phyloP scores from a whole-genome alignment of 2,113 vertebrate genomes.

The Amia ocellicauda region DNA sequence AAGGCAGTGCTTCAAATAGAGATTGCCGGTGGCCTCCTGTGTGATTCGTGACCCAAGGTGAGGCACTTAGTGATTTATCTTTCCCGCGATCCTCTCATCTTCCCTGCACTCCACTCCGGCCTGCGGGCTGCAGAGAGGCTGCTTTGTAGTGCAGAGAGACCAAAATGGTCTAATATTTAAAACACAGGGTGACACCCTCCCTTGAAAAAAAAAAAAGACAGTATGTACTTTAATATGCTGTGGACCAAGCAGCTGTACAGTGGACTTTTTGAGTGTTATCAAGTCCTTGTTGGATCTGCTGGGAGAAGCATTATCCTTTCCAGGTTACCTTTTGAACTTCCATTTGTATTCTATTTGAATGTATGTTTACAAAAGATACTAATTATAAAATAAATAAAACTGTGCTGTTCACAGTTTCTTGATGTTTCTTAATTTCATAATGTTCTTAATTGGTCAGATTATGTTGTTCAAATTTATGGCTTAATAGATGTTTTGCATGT shows the following conservation, averaged over 20 bases:
- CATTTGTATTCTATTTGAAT: too few relatives aligned
- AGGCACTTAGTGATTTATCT: slow-evolving; percentile 76
- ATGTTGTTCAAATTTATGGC: too few relatives aligned
- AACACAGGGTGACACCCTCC: slow-evolving; percentile 40
- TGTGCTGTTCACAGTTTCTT: background rate
- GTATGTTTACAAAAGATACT: too few relatives aligned
- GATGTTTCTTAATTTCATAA: background rate
- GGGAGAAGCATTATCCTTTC: too few relatives aligned
- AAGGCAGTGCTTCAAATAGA: slow-evolving; percentile 73
- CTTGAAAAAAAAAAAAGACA: too few relatives aligned
- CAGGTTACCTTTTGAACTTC: too few relatives aligned
- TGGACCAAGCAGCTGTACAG: too few relatives aligned
- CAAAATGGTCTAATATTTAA: slow-evolving; percentile 13
- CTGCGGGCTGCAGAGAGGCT: slow-evolving; percentile 31
- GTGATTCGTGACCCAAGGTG: slow-evolving; percentile 74
- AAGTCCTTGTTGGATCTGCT: slow-evolving; percentile 36
- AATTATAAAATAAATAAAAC: too few relatives aligned
- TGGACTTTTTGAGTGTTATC: too few relatives aligned
- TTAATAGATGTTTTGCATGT: too few relatives aligned
- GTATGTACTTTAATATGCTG: too few relatives aligned
- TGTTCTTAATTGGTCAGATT: too few relatives aligned
- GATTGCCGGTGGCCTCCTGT: slow-evolving; percentile 72
- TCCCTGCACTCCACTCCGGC: slow-evolving; percentile 35
- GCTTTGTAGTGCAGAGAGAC: slow-evolving; percentile 3
- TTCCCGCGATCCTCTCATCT: slow-evolving; percentile 62